Percentiles rank a stretch among this genome's conserved stretches.
Evolutionary conservation across 1,140 invertebrate genomes (phyloP).

Genomic region (Nomia melanderi): DNA sequence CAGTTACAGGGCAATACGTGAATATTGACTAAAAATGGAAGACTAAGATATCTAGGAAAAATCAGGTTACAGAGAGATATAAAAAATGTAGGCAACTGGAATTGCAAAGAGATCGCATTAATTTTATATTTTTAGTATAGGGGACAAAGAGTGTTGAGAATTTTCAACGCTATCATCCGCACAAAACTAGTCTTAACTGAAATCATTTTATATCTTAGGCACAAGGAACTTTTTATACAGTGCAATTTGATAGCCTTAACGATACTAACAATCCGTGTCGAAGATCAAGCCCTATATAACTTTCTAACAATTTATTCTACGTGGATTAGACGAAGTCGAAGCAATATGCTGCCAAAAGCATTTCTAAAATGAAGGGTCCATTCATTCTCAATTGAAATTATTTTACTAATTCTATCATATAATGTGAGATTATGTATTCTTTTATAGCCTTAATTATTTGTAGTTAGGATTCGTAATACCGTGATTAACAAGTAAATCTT

Average conservation of each 20-base stretch:
- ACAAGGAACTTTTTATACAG: slow-evolving; percentile 38
- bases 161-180: slow-evolving; percentile 31
- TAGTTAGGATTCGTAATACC: slow-evolving; percentile 11
- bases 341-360: slow-evolving; percentile 31
- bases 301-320: slow-evolving; percentile 51
- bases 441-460: slow-evolving; percentile 33
- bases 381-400: slow-evolving; percentile 3
- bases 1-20: slow-evolving; percentile 89
- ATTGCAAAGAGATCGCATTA: slow-evolving; percentile 24
- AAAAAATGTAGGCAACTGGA: background rate
- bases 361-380: slow-evolving; percentile 47
- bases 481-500: background rate
- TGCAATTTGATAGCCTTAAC: slow-evolving; percentile 37
- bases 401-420: slow-evolving; percentile 26
- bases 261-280: background rate
- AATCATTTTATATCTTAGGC: slow-evolving; percentile 47
- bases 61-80: background rate
- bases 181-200: slow-evolving; percentile 52
- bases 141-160: slow-evolving; percentile 19
- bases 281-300: slow-evolving; percentile 1
- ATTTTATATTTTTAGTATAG: background rate
- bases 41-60: background rate
- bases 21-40: slow-evolving; percentile 78
- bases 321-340: background rate
- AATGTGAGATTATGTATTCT: slow-evolving; percentile 55